Base-by-base conservation (phyloP, 2,888 invertebrate genomes). In the Drosophila nigritarsus region DNA sequence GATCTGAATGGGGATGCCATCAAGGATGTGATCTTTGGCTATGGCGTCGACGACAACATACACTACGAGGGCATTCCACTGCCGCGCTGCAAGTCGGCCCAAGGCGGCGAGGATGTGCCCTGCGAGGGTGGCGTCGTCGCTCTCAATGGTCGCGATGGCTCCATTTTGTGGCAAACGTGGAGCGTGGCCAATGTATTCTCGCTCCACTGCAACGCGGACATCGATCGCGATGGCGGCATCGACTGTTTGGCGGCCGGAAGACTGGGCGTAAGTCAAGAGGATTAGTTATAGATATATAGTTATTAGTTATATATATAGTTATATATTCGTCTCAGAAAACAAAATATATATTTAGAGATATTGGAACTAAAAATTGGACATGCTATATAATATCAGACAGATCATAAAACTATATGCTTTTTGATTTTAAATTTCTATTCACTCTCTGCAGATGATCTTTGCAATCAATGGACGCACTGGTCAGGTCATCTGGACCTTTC, bases 81-180 rank as follows among this genome's bases (percentile, higher is more conserved):
- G 77, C 94, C 94, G 0, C 93, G 94, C 29, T 94, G 95, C 77
- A 94, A 94, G 75, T 94, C 95, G 55, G 95, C 96, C 85, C 94
- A 95, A 73, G 94, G 96, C 69, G 91, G 86, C 1, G 95, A 96
- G 88, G 94, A 94, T 56, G 95, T 95, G 13, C 94, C 94, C 61
- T 97, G 97, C 90, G 94, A 95, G 75, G 97, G 97, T 6, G 97
- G 97, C 9, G 94, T 97, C 13, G 93, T 97, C 76, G 96, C 96
- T 0, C 90, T 97, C n/a, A 95, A 97, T 91, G 97, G 97, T 0
- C 91, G 89, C 30, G 95, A 94, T 48, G 97, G 97, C 1, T 93
- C 94, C 38, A 94, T 95, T n/a, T 84, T 97, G 18, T 97, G 97
- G 97, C 95, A 95, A 48, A 94, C 95, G 77, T 96, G 96, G 95